A percentile compares a stretch with the other conserved stretches of the same genome.
phyloP scores from a whole-genome alignment of 2,888 invertebrate genomes.

The Aphodius granarius region DNA sequence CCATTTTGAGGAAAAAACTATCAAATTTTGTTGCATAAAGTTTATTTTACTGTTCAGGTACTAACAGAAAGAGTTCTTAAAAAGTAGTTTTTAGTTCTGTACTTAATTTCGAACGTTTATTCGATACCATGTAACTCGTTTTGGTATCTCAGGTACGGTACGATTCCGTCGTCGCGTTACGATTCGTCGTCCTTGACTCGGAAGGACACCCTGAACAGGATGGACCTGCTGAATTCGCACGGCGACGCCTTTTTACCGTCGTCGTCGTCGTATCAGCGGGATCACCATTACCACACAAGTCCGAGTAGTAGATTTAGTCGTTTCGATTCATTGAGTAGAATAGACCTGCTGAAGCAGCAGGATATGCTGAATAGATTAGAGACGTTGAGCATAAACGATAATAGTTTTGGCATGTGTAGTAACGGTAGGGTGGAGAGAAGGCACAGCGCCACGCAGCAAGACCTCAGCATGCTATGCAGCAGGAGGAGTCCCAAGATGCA shows the following conservation, averaged over 20 bases:
- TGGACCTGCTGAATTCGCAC: conserved; percentile 54
- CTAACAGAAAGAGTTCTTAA: not conserved
- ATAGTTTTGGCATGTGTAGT: not conserved
- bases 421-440: conserved; percentile 57
- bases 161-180: conserved; percentile 23
- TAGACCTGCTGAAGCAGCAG: conserved; percentile 56
- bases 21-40: too few species aligned
- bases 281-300: conserved; percentile 16
- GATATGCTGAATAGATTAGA: conserved; percentile 57
- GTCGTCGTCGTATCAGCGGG: conserved; percentile 11
- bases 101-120: not conserved
- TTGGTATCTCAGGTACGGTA: not conserved
- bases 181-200: conserved; percentile 46
- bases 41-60: too few species aligned
- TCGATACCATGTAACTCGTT: not conserved
- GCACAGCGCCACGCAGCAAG: conserved; percentile 59
- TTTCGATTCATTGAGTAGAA: conserved; percentile 56
- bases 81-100: not conserved
- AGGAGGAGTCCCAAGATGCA: conserved; percentile 57
- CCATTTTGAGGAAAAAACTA: too few species aligned
- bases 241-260: conserved; percentile 4
- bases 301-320: conserved; percentile 41
- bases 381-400: conserved; percentile 58
- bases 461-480: conserved; percentile 54
- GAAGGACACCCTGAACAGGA: conserved; percentile 57